These are phyloP conservation scores for Rallus crepitans DNA, from an alignment of 2,797 vertebrate species.

Conservation along the genomic window DNA sequence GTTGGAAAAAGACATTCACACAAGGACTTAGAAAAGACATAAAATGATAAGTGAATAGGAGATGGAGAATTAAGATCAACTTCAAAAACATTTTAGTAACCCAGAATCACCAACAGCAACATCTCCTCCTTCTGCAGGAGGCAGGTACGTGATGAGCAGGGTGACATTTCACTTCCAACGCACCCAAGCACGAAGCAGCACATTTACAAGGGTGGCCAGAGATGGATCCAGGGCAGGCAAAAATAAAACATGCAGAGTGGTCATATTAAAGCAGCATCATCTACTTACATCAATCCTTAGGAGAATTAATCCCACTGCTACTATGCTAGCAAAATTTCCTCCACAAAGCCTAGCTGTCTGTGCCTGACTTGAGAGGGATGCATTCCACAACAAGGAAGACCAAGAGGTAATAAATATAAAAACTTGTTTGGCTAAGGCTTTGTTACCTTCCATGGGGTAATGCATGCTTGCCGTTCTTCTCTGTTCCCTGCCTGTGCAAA, in stretches of 20 bases:
- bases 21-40: background rate
- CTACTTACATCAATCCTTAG: background rate
- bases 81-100: background rate
- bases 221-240: background rate
- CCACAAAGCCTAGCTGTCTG: background rate
- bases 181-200: background rate
- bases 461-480: background rate
- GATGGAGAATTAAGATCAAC: background rate
- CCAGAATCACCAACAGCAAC: background rate
- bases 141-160: accelerated
- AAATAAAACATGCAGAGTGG: background rate
- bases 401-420: background rate
- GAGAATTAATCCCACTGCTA: background rate
- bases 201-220: background rate
- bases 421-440: background rate
- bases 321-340: background rate
- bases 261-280: background rate
- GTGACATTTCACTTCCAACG: accelerated
- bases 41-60: background rate
- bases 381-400: background rate
- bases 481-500: background rate
- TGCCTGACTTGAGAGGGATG: background rate
- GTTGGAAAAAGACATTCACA: accelerated
- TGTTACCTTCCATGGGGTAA: background rate
- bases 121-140: background rate